A percentile compares a stretch with the other conserved stretches of the same genome.
Evolutionary conservation across 2,113 vertebrate genomes (phyloP).

Genomic region (Montifringilla adamsi): DNA sequence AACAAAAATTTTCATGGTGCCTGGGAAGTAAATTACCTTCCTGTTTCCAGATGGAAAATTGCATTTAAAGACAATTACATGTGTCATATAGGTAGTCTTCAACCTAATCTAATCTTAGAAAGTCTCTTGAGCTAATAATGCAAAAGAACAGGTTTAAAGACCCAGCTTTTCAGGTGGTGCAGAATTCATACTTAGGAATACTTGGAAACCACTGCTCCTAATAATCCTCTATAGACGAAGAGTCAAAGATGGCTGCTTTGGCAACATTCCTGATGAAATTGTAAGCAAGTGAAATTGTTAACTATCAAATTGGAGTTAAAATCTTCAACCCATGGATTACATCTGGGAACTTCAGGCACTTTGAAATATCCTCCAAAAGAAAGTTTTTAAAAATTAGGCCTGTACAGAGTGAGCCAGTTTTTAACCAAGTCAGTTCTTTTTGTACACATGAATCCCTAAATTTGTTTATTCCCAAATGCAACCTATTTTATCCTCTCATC

Average conservation of each 20-base stretch:
- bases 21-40: background rate
- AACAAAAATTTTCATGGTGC: background rate
- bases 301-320: background rate
- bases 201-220: background rate
- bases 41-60: conserved; percentile 40
- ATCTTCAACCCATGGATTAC: background rate
- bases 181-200: background rate
- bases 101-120: background rate
- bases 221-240: background rate
- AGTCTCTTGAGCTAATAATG: conserved; percentile 24
- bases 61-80: conserved; percentile 21
- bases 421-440: background rate
- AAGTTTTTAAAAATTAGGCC: background rate
- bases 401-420: background rate
- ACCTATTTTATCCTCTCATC: background rate
- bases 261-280: background rate
- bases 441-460: background rate
- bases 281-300: background rate
- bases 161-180: background rate
- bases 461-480: background rate
- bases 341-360: background rate
- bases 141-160: background rate
- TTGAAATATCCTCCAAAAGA: background rate
- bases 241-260: background rate
- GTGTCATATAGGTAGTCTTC: background rate